Conservation (phyloP, 2,113 vertebrate genomes). For the Naja naja region DNA sequence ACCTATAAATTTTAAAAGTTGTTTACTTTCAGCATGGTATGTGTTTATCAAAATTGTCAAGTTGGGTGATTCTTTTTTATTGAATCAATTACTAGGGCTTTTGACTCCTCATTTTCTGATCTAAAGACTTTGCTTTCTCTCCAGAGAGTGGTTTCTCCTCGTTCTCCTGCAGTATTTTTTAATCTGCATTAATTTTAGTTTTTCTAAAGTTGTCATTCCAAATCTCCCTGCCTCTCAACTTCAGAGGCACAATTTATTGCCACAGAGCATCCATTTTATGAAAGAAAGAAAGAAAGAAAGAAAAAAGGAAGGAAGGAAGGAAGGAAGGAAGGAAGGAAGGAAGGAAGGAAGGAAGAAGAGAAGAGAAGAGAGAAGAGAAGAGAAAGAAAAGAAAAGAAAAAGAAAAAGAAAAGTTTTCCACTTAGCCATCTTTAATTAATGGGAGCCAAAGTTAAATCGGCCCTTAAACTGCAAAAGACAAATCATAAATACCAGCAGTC, state of each 20-base stretch:
- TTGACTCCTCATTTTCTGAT: background rate
- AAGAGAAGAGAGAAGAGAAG: too few relatives aligned
- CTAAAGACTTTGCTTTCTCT: background rate
- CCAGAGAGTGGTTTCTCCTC: background rate
- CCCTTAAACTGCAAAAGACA: background rate
- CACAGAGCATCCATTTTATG: background rate
- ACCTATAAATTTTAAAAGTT: background rate
- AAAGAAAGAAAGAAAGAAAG: too few relatives aligned
- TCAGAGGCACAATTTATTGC: background rate
- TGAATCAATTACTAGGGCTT: background rate
- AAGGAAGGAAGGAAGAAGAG: too few relatives aligned
- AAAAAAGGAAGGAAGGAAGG: too few relatives aligned
- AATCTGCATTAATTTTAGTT: background rate
- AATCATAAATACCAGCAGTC: background rate
- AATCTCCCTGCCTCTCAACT: background rate
- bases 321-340: fast-evolving
- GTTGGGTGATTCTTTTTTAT: background rate
- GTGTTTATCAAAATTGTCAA: background rate
- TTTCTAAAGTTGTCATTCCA: background rate
- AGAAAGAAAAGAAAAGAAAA: background rate
- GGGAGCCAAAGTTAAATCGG: background rate
- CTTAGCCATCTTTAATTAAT: background rate
- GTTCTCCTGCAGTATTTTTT: background rate
- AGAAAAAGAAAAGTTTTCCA: background rate
- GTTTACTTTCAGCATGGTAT: background rate